Base-by-base conservation (phyloP, 1,140 invertebrate genomes). In the Brachionus rotundiformis region DNA sequence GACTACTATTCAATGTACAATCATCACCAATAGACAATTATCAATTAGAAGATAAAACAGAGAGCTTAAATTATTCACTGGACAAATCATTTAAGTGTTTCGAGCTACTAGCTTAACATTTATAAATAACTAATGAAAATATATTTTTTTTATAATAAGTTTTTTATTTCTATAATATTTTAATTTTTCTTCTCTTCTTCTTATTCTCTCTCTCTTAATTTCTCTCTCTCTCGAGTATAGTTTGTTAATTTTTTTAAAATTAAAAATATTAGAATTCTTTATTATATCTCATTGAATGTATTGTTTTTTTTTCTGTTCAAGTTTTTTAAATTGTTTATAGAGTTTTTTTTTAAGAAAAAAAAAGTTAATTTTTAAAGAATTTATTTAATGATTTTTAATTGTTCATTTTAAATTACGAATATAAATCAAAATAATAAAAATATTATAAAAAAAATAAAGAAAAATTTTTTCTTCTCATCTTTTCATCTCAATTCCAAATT, bases 1-100 rank as follows among this genome's bases (percentile, higher is more conserved):
- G 76, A 79, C n/a, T 79, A 79, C 29, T 79, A 79, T 59, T 59
- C 76, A 0, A 79, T 79, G 76, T 79, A 79, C 76, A 79, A 79
- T 79, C 76, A 79, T 39, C 76, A 79, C 8, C 73, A 79, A 54
- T 59, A 79, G 19, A 31, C 13, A 39, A 47, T n/a, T 19, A 33
- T 44, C 16, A 73, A 16, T 19, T 16, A 3, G 11, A 13, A n/a
- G n/a, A n/a, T n/a, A n/a, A n/a, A 16, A 65, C 13, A 65, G 47
- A 33, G 61, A 63, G 61, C 61, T 63, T 63, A 63, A 63, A 16
- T 63, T 63, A 63, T 63, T 63, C 25, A 29, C 25, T 29, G 25
- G 61, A 63, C 61, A 63, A 63, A 63, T 63, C 61, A 63, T 63
- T 63, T 63, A 54, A 54, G 47, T 54, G 47, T 54, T 54, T 16